These are phyloP conservation scores for Gobius niger DNA, from an alignment of 2,113 vertebrate species.

Conservation along the genomic window DNA sequence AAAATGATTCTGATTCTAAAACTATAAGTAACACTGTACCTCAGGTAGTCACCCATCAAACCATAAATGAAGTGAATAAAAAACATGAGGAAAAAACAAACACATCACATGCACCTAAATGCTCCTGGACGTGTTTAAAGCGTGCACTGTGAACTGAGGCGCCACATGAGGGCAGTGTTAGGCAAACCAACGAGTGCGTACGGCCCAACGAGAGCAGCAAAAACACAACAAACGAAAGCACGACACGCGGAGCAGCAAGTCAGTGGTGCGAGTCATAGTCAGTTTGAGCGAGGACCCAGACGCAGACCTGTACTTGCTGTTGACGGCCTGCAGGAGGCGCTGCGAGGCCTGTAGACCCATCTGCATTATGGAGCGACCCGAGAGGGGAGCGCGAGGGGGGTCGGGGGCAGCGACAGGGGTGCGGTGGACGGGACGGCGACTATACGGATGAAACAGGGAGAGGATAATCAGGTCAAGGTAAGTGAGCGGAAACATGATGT, in stretches of 20 bases:
- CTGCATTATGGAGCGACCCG: slow-evolving; percentile 29
- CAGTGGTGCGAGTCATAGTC: no score
- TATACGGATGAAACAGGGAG: background rate
- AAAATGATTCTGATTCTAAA: no score
- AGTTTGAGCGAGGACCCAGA: slow-evolving; percentile 5
- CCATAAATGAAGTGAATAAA: no score
- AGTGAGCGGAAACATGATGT: background rate
- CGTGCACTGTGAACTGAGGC: no score
- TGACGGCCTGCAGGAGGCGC: slow-evolving; percentile 61
- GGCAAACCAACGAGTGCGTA: background rate
- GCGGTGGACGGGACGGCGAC: background rate
- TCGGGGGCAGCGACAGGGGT: slow-evolving; percentile 43
- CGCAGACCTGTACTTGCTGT: slow-evolving; percentile 63
- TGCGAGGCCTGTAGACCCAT: slow-evolving; percentile 63
- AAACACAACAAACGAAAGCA: background rate
- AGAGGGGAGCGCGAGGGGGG: slow-evolving; percentile 39
- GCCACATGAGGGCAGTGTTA: background rate
- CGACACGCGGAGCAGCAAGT: background rate
- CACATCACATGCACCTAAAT: no score
- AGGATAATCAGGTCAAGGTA: background rate
- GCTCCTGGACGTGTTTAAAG: no score
- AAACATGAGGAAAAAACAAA: no score
- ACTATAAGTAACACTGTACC: no score
- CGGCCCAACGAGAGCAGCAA: background rate
- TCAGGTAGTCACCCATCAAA: no score